phyloP scores from a whole-genome alignment of 2,888 invertebrate species.

The Eueremaeus valkanovi region DNA sequence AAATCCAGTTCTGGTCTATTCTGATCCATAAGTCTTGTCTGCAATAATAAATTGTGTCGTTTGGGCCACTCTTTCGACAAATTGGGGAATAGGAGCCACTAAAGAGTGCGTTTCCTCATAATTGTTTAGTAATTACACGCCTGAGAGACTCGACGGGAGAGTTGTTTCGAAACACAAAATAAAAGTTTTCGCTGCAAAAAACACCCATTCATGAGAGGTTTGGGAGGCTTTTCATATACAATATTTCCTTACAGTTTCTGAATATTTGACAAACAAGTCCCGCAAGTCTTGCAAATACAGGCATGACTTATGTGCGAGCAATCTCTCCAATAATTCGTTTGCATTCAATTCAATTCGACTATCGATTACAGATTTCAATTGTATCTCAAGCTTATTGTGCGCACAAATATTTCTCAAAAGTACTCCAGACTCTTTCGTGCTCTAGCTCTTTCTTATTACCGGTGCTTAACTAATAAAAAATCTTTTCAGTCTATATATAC shows the following conservation, averaged over 20 bases:
- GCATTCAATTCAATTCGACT: not conserved
- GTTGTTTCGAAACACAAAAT: no score
- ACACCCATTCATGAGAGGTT: no score
- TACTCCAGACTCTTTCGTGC: no score
- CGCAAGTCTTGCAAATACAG: not conserved
- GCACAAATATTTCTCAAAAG: not conserved
- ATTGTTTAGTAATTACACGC: conserved; percentile 23
- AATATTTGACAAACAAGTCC: conserved; percentile 19
- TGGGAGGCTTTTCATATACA: no score
- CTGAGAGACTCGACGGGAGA: conserved; percentile 12
- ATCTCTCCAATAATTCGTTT: not conserved
- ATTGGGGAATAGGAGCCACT: conserved; percentile 4
- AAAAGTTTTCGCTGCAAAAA: no score
- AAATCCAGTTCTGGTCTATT: not conserved
- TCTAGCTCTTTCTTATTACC: no score
- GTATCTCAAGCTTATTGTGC: not conserved
- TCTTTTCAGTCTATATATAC: no score
- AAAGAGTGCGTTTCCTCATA: conserved; percentile 23
- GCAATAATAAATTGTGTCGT: not conserved
- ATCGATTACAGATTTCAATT: not conserved
- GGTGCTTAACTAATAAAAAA: not conserved
- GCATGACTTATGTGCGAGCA: conserved; percentile 9
- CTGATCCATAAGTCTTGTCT: not conserved
- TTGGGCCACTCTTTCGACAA: not conserved
- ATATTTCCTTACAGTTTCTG: not conserved